Base-by-base conservation (phyloP, 1,140 invertebrate species). In the Hestina assimilis region DNA sequence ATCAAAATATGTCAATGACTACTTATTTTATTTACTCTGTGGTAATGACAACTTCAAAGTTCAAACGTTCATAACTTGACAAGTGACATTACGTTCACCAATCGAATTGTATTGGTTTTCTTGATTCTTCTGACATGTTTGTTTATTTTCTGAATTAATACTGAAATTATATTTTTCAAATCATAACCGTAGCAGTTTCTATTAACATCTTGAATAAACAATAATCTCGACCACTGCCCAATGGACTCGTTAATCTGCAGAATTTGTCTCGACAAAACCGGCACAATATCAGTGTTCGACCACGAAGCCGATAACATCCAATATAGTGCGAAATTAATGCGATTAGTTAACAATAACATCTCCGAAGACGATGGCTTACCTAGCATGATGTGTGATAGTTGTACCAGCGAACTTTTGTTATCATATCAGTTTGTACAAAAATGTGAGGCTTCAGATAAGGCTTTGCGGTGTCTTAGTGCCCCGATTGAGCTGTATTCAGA, bases 391-490 rank as follows among this genome's bases (percentile, higher is more conserved):
- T 89, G 87, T 31, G 51, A 47, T 1, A 46, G 33, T 6, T 89
- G 87, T 60, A 51, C 69, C 1, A 50, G 46, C 3, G 83, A 89
- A 15, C 68, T 89, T 1, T 45, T 60, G 0, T 19, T 75, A 0
- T 62, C 70, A 0, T 86, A 85, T 43, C 62, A 72, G 12, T 89
- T 89, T 61, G 66, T 84, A 0, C 55, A 62, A 17, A 85, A 78
- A 63, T 89, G 83, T 52, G 78, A 84, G 57, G 66, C 75, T 0
- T 79, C 86, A 0, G 87, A 89, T 42, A 66, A 63, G 31, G 70
- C 73, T 1, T 58, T 89, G 9, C 69, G 77, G 3, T 65, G 59
- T 33, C 17, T 76, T 5, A 48, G 55, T 11, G 38, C 59, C 8
- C 41, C 55, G 4, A 57, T 59, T 1, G 63, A 68, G 42, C 12